Percentiles rank a stretch among this genome's conserved stretches.
Conservation (phyloP, 92 coral and sea anemone species). For the Zoanthus sociatus region DNA sequence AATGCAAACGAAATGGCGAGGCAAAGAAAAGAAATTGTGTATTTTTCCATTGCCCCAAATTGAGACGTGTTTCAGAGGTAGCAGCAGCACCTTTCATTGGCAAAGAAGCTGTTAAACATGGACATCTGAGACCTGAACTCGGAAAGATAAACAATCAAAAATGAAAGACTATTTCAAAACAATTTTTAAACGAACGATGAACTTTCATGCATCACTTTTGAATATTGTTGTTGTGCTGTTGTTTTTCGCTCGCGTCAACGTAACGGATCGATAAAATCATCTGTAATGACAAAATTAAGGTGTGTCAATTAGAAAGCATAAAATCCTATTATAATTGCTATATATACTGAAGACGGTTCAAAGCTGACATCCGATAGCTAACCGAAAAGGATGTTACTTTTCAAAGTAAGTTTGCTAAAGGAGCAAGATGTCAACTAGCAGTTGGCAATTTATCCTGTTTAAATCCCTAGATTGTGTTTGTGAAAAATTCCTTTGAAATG, state of each 20-base stretch:
- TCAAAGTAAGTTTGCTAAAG: neutral
- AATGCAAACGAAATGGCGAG: neutral
- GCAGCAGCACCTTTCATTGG: neutral
- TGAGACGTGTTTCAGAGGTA: neutral
- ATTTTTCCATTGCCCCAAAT: neutral
- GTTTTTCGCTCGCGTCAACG: neutral
- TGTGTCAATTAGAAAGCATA: neutral
- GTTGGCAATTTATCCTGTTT: neutral
- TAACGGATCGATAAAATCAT: neutral
- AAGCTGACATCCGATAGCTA: neutral
- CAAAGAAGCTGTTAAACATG: neutral
- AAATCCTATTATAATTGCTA: constrained; percentile 19
- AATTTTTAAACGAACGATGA: neutral
- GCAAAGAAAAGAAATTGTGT: neutral
- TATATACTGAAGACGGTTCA: neutral
- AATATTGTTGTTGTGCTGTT: neutral
- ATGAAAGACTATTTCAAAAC: neutral
- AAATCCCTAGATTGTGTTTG: neutral
- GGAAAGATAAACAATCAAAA: neutral
- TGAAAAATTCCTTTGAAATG: neutral
- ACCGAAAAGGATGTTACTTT: neutral
- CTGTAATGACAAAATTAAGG: neutral
- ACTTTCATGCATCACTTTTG: neutral
- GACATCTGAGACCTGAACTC: neutral
- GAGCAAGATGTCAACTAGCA: neutral